These are phyloP conservation scores for Petrosia ficiformis DNA, from an alignment of 37 sponge, comb jelly and placozoan species.

Conservation along the genomic window DNA sequence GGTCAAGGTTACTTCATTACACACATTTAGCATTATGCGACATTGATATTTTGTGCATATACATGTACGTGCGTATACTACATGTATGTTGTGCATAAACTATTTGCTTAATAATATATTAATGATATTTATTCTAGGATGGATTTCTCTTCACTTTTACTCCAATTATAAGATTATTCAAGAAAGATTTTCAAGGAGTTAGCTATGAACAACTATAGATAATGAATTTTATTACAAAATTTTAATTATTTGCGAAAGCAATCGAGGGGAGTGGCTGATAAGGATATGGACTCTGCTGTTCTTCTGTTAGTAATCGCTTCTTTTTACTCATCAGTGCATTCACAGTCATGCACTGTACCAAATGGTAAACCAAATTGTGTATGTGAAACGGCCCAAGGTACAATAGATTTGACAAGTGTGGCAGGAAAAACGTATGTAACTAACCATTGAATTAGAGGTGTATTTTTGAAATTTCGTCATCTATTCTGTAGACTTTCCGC, in stretches of 20 bases:
- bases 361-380: neutral
- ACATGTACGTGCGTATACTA: neutral
- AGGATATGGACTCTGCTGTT: no score
- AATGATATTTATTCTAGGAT: neutral
- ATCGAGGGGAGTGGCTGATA: no score
- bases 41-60: neutral
- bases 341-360: neutral
- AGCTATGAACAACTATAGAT: no score
- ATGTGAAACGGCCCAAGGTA: neutral
- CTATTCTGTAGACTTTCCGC: neutral
- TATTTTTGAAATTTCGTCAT: no score
- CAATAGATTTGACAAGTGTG: neutral
- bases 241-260: no score
- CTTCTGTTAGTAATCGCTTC: no score
- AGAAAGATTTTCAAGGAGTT: no score
- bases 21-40: neutral
- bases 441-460: no score
- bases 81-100: no score
- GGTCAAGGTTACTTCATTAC: conserved; percentile 12
- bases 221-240: no score
- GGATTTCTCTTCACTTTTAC: neutral
- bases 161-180: neutral
- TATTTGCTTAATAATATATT: no score
- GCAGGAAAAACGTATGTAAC: no score
- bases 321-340: neutral